phyloP scores from a whole-genome alignment of 1,140 invertebrate species.

The Zaprionus kolodkinae region DNA sequence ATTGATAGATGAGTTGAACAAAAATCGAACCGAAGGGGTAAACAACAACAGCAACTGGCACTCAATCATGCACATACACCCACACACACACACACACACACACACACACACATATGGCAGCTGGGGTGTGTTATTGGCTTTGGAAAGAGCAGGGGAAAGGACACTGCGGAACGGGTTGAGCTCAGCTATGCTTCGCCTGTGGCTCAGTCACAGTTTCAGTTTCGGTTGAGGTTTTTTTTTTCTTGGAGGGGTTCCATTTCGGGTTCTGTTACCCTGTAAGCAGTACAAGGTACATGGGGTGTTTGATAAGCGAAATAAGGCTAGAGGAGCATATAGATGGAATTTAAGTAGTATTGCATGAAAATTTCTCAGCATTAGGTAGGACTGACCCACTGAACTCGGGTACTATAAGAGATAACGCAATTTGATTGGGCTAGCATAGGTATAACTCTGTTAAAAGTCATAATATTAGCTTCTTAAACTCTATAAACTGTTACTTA shows the following conservation, averaged over 20 bases:
- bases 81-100: slow-evolving; percentile 32
- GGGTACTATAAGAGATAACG: neutral
- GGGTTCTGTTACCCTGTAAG: slow-evolving; percentile 36
- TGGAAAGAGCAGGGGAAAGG: neutral
- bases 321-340: neutral
- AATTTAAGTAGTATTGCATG: too few species aligned
- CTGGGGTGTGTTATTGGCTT: slow-evolving; percentile 38
- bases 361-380: neutral
- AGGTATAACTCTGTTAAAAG: too few species aligned
- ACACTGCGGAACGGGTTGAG: slow-evolving; percentile 37
- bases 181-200: slow-evolving; percentile 25
- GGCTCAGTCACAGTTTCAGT: slow-evolving; percentile 14
- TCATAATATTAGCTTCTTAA: too few species aligned
- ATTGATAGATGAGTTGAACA: slow-evolving; percentile 81
- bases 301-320: neutral
- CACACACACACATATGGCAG: slow-evolving; percentile 23
- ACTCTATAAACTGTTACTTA: too few species aligned
- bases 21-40: slow-evolving; percentile 61
- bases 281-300: neutral
- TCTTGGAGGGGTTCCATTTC: slow-evolving; percentile 8
- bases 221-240: slow-evolving; percentile 17
- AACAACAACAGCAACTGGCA: slow-evolving; percentile 48
- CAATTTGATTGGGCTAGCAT: too few species aligned
- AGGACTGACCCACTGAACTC: neutral
- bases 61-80: slow-evolving; percentile 69